Evolutionary conservation across 2,113 vertebrate genomes (phyloP).

Genomic region (Xyrauchen texanus): DNA sequence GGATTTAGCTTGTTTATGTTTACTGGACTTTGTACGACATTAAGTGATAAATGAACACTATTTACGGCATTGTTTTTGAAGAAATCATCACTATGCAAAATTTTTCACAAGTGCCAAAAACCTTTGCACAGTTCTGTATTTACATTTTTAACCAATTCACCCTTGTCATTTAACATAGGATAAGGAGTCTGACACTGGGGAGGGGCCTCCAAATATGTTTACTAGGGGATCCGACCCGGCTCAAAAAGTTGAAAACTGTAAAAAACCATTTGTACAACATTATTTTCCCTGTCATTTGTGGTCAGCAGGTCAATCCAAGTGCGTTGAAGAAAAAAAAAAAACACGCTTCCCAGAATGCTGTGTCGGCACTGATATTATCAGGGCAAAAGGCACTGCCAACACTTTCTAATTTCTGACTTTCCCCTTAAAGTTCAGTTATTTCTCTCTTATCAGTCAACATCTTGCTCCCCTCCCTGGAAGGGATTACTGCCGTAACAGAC

Average conservation of each 20-base stretch:
- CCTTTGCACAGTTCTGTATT: too few relatives aligned
- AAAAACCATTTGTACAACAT: slow-evolving; percentile 32
- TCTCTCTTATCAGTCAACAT: neutral
- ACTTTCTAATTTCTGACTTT: slow-evolving; percentile 18
- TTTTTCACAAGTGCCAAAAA: too few relatives aligned
- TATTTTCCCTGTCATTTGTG: slow-evolving; percentile 58
- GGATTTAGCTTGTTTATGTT: too few relatives aligned
- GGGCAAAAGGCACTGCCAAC: slow-evolving; percentile 43
- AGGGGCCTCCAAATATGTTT: neutral
- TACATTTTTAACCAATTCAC: too few relatives aligned
- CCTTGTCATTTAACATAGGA: neutral
- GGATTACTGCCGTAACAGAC: neutral
- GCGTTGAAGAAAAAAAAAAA: slow-evolving; percentile 60
- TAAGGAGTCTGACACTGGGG: neutral
- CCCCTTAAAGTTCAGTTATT: neutral
- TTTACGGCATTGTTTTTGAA: too few relatives aligned
- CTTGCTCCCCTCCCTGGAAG: slow-evolving; percentile 1
- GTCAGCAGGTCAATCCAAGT: slow-evolving; percentile 55
- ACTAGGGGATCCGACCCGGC: too few relatives aligned
- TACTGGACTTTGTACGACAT: too few relatives aligned
- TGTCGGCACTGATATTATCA: slow-evolving; percentile 54
- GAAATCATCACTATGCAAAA: too few relatives aligned
- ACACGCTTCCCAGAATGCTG: slow-evolving; percentile 56
- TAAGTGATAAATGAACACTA: too few relatives aligned
- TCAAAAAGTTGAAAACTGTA: neutral